Evolutionary conservation across 2,888 invertebrate genomes (phyloP).

Genomic region (Clitarchus hookeri): DNA sequence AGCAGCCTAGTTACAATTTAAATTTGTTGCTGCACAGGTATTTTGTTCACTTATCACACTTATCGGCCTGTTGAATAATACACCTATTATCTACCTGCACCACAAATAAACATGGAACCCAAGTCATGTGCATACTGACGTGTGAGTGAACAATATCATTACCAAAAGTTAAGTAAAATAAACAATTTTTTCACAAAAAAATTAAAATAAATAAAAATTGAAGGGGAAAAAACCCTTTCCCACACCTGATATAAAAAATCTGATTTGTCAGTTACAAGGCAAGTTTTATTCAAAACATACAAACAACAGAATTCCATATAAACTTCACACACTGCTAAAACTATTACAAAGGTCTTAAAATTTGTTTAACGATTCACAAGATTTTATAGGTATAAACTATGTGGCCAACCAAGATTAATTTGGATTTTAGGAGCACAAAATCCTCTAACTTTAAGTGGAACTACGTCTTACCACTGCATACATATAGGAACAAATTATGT

Average conservation of each 20-base stretch:
- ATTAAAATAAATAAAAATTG: too few species aligned
- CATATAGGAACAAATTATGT: background rate
- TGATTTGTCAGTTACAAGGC: background rate
- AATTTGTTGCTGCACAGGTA: too few species aligned
- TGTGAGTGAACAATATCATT: too few species aligned
- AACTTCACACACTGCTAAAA: background rate
- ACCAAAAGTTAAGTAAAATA: too few species aligned
- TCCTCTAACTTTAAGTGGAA: background rate
- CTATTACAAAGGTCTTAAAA: background rate
- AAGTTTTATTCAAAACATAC: conserved; percentile 11
- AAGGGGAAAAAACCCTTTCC: too few species aligned
- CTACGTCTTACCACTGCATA: background rate
- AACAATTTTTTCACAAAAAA: too few species aligned
- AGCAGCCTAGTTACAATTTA: too few species aligned
- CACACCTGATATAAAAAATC: background rate
- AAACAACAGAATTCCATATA: background rate
- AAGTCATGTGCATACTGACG: too few species aligned
- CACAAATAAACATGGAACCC: too few species aligned
- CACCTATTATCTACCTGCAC: too few species aligned
- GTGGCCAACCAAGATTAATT: background rate
- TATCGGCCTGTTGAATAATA: too few species aligned
- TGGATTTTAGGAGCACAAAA: background rate
- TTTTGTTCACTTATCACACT: too few species aligned
- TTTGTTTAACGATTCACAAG: background rate
- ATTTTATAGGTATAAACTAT: background rate